Evolutionary conservation across 1,140 invertebrate species (phyloP), one percentile per base, ranked within the genome.

Genomic region (Proctacanthus coquilletti): DNA sequence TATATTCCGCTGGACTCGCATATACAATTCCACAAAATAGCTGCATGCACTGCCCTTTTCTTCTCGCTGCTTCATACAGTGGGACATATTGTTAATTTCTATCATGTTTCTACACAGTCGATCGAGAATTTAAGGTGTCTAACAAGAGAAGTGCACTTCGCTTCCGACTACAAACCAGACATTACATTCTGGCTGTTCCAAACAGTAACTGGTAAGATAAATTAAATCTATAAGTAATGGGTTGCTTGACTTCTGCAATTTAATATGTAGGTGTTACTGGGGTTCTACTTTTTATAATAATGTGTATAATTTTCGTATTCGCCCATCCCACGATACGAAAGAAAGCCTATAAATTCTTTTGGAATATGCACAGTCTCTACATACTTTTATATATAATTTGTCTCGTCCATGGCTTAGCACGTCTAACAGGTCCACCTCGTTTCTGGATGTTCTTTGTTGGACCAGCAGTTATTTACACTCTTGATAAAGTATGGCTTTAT

Each of bases 1-100:
- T 98, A 97, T 60, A 93, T 98, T 34, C 95, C 95, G 0, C 65
- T 99, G 13, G 95, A 99, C 58, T 87, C 93, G 0, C 88, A 96
- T 46, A 92, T 98, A 14, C 88, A 94, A 48, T 98, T 98, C 56
- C 95, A 99, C 61, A 98, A 98, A 64, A 92, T 98, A 31, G 91
- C 91, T 0, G 95, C 93, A 0, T 91, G 91, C 50, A 97, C 93
- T 0, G 94, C 91, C 0, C 66, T 96, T 0, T 93, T 98, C 63
- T 98, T 97, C 60, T 86, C 81, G 1, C 61, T 89, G 8, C 68
- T 93, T 1, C 84, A 99, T 50, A 88, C 91, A 0, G 75, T 94
- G 18, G 95, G 95, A 0, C 95, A 99, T 55, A 84, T 95, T 49
- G 86, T 98, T 17, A 99, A 98, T 62, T 98, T 99, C 61, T 99